Evolutionary conservation across 2,113 vertebrate genomes (phyloP), one percentile per base, ranked within the genome.

Genomic region (Coracopsis vasa): DNA sequence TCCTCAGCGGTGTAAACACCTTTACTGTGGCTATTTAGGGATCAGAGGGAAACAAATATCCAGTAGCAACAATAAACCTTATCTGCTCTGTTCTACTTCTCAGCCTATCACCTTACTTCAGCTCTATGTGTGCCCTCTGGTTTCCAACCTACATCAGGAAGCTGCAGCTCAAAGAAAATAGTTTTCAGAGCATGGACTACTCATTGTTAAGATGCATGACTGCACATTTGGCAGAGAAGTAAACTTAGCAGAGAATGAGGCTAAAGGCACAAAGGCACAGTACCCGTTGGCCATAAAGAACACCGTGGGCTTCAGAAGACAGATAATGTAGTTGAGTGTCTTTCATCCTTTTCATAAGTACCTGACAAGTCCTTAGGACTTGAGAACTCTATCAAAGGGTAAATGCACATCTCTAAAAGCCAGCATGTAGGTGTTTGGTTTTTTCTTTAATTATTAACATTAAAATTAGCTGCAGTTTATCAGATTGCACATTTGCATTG

Each of bases 141-240:
- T 83, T 92, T 84, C 64, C 47, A 85, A 87, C 61, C 78, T 75
- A 48, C 82, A 45, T 58, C 84, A 92, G 87, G 50, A 95, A 95
- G 65, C 64, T 39, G 47, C 6, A 86, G 64, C 82, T 90, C 88
- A 92, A 90, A 94, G 73, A 83, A 94, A 91, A 64, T 14, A 94
- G 61, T 88, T 94, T 91, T 94, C 62, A 94, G 78, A 92, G 84
- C 70, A 67, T 17, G 70, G 73, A 94, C 86, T 79, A 82, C 31
- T 56, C 73, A 85, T n/a, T 92, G 80, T 80, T 95, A 85, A 92
- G 83, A 97, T 86, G 93, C 94, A 96, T 74, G 92, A 95, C 79
- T 84, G 75, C 79, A 90, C 61, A 71, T 51, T 92, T 95, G 93
- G 90, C 93, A 96, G 73, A 95, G 81, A 17, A 79, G 84, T 77